Percentiles rank a stretch among this genome's conserved stretches.
phyloP scores from a whole-genome alignment of 2,797 vertebrate genomes.

The Hybognathus amarus region DNA sequence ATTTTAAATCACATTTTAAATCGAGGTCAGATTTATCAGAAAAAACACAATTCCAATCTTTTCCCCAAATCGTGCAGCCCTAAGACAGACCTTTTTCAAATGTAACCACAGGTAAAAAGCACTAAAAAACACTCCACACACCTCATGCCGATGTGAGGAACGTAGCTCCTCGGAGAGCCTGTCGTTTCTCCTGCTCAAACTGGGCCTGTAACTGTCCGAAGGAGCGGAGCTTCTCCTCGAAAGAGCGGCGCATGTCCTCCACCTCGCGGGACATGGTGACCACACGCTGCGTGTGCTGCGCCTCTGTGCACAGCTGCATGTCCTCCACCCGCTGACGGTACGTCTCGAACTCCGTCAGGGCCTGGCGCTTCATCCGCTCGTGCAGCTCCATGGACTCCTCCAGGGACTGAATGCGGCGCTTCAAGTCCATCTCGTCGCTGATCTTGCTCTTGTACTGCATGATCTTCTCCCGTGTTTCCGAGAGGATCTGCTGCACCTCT shows the following conservation, averaged over 20 bases:
- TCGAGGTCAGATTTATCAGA: neutral
- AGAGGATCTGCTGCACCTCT: slow-evolving; percentile 97
- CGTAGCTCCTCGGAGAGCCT: slow-evolving; percentile 88
- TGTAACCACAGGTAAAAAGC: neutral
- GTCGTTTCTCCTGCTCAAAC: slow-evolving; percentile 92
- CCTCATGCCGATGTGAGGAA: slow-evolving; percentile 85
- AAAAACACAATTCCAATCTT: neutral
- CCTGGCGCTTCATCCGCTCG: slow-evolving; percentile 94
- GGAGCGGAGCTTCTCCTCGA: slow-evolving; percentile 90
- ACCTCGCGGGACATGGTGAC: slow-evolving; percentile 97
- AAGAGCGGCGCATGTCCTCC: slow-evolving; percentile 95
- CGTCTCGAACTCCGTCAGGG: slow-evolving; percentile 93
- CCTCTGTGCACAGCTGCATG: slow-evolving; percentile 95
- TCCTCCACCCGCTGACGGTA: slow-evolving; percentile 96
- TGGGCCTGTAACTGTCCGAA: slow-evolving; percentile 90
- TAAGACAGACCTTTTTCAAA: neutral
- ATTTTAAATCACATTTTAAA: neutral
- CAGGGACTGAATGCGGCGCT: slow-evolving; percentile 91
- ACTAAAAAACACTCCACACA: neutral
- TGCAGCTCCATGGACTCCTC: slow-evolving; percentile 97
- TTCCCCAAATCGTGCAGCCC: neutral
- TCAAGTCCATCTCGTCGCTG: slow-evolving; percentile 94
- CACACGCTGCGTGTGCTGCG: slow-evolving; percentile 93
- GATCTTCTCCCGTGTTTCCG: slow-evolving; percentile 96
- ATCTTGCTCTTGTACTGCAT: slow-evolving; percentile 93